These are phyloP conservation scores for Entomyzon cyanotis DNA, from an alignment of 2,113 vertebrate genomes.

Conservation along the genomic window DNA sequence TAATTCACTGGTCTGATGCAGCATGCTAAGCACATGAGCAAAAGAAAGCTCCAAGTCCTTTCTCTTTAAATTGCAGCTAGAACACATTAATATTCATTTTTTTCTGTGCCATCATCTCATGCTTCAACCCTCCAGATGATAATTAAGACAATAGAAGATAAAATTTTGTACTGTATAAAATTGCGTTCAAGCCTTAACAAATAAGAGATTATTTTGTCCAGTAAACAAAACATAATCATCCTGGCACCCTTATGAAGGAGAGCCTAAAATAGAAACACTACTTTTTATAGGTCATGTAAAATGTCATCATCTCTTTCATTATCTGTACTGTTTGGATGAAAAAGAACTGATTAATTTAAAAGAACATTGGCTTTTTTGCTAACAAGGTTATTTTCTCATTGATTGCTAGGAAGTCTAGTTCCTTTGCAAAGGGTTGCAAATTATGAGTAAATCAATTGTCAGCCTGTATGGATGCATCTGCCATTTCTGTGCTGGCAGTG, in stretches of 20 bases:
- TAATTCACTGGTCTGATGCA: not conserved
- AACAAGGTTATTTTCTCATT: constrained; percentile 36
- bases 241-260: constrained; percentile 25
- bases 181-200: constrained; percentile 43
- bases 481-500: not conserved
- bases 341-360: constrained; percentile 60
- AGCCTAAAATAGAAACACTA: constrained; percentile 50
- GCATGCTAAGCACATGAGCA: not conserved
- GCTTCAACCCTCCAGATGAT: constrained; percentile 34
- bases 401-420: not conserved
- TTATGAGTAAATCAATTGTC: constrained; percentile 15
- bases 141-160: constrained; percentile 48
- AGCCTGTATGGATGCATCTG: not conserved
- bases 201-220: constrained; percentile 63
- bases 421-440: not conserved
- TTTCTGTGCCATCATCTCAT: not conserved
- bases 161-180: constrained; percentile 42
- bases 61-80: constrained; percentile 24
- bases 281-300: constrained; percentile 54
- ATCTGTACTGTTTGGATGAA: constrained; percentile 55
- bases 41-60: constrained; percentile 16
- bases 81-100: constrained; percentile 13
- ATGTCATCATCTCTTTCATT: constrained; percentile 53
- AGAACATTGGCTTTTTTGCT: constrained; percentile 46
- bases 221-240: constrained; percentile 62